Conservation (phyloP, 2,797 vertebrate genomes). For the Eurystomus glaucurus region DNA sequence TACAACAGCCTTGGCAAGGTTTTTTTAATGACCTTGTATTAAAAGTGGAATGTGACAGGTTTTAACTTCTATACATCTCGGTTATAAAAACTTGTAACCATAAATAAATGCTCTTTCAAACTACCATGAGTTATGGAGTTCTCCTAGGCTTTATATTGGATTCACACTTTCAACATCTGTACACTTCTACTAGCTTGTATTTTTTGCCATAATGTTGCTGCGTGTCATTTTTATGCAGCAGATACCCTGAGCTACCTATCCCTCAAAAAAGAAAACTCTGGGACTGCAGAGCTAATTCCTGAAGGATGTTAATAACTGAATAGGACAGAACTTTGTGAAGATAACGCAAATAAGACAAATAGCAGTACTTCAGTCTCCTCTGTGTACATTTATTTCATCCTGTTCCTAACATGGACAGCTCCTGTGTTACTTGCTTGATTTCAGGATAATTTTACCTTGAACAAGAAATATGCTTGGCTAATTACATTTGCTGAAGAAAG, state of each 20-base stretch:
- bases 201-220: neutral
- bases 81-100: slow-evolving; percentile 27
- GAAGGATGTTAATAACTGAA: neutral
- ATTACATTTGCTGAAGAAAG: neutral
- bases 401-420: neutral
- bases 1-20: neutral
- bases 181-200: neutral
- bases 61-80: slow-evolving; percentile 44
- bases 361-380: neutral
- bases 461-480: neutral
- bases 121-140: slow-evolving; percentile 20
- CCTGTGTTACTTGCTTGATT: neutral
- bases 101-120: slow-evolving; percentile 59
- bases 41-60: slow-evolving; percentile 40
- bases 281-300: neutral
- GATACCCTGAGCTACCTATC: neutral
- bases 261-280: neutral
- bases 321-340: neutral
- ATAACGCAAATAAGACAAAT: neutral
- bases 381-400: neutral
- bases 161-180: slow-evolving; percentile 22
- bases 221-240: slow-evolving; percentile 15
- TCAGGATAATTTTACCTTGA: neutral
- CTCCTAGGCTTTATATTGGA: neutral
- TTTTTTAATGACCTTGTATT: slow-evolving; percentile 59